Percentiles rank a stretch among this genome's conserved stretches.
Conservation (phyloP, 2,113 vertebrate species). For the Pelmatolapia mariae region DNA sequence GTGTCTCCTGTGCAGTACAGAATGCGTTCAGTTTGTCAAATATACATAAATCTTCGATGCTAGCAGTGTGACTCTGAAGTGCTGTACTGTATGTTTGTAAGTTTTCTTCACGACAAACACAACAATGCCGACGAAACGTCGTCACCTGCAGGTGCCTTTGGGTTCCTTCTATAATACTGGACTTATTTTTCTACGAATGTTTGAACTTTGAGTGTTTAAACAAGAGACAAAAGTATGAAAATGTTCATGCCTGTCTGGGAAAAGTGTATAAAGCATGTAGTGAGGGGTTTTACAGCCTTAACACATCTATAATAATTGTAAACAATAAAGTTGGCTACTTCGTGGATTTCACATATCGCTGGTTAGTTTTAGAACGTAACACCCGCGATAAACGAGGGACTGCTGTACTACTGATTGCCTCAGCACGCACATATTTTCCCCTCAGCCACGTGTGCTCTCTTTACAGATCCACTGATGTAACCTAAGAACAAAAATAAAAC, state of each 20-base stretch:
- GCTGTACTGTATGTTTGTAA: background rate
- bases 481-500: background rate
- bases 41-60: background rate
- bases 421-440: accelerated
- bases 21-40: background rate
- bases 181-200: background rate
- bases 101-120: background rate
- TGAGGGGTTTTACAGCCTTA: background rate
- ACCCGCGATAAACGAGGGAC: accelerated
- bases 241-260: background rate
- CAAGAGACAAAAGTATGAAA: background rate
- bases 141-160: background rate
- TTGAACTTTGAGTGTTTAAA: background rate
- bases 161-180: accelerated
- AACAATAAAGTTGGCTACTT: background rate
- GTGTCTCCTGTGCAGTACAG: accelerated
- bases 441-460: background rate
- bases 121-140: accelerated
- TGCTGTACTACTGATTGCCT: accelerated
- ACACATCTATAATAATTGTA: background rate
- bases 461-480: accelerated
- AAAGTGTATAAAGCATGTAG: background rate
- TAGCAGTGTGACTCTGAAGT: background rate
- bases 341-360: background rate
- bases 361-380: background rate